Percentiles rank a stretch among this genome's conserved stretches.
These are phyloP conservation scores for Diorhabda carinulata DNA, from an alignment of 1,140 invertebrate species.

Conservation along the genomic window DNA sequence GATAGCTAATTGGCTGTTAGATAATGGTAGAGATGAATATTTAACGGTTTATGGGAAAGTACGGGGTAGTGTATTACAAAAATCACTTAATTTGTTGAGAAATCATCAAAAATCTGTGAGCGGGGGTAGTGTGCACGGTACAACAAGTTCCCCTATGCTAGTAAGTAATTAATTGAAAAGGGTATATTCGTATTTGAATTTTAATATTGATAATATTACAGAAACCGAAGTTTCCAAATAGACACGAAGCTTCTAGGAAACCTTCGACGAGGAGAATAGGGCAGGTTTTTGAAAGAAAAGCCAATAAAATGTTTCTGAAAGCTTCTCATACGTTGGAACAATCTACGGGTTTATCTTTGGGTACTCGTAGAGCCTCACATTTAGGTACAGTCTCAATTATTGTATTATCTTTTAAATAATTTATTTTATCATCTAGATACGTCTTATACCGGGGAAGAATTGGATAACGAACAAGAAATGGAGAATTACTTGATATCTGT, in stretches of 20 bases:
- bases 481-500: conserved; percentile 83
- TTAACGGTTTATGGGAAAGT: conserved; percentile 76
- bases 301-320: conserved; percentile 79
- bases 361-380: conserved; percentile 51
- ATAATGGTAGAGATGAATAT: conserved; percentile 75
- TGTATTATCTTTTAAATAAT: neutral
- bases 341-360: conserved; percentile 65
- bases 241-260: conserved; percentile 50
- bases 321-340: conserved; percentile 77
- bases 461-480: conserved; percentile 77
- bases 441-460: conserved; percentile 56
- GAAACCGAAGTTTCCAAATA: conserved; percentile 54
- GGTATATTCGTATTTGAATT: neutral
- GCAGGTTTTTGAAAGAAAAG: conserved; percentile 75
- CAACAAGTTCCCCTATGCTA: conserved; percentile 44
- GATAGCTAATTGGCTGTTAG: conserved; percentile 80
- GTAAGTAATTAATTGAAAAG: conserved; percentile 28
- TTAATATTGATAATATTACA: conserved; percentile 30
- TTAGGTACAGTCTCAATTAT: conserved; percentile 34
- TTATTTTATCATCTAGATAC: conserved; percentile 35
- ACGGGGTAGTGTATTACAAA: conserved; percentile 69
- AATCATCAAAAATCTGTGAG: conserved; percentile 78
- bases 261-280: conserved; percentile 52
- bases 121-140: conserved; percentile 56
- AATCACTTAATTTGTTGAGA: conserved; percentile 71